Evolutionary conservation across 2,888 invertebrate species (phyloP), one percentile per base, ranked within the genome.

Genomic region (Limnephilus auricula): DNA sequence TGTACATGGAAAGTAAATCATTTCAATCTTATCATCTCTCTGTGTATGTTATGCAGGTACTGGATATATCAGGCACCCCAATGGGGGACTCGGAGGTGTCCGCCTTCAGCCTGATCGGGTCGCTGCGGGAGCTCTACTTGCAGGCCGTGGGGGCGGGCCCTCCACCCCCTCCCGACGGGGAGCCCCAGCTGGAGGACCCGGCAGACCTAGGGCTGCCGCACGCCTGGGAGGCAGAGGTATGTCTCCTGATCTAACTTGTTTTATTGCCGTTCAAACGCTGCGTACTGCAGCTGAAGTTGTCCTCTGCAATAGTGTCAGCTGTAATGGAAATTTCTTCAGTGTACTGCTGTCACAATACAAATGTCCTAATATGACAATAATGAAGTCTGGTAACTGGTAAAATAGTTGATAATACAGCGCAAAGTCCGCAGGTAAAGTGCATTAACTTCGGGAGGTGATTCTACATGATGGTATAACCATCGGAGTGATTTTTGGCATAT

Each of bases 11-110:
- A n/a, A n/a, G n/a, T n/a, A n/a, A n/a, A n/a, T 9, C 65, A 25
- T 34, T 78, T 32, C 13, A n/a, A n/a, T n/a, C n/a, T n/a, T n/a
- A 50, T 79, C 25, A 31, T 79, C 15, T 89, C n/a, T 25, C 25
- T 34, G 83, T 83, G 3, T 79, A 1, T 34, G 9, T 85, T 5
- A 86, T 37, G 6, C 93, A 96, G 96, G 92, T 94, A 0, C 87
- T 96, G 4, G 96, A 96, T 92, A 93, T 95, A 0, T 94, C 95
- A 13, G 95, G 95, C 0, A 95, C 95, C 0, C 95, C 95, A 0
- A 94, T 96, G 0, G 95, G 95, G 0, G 96, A 96, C 93, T 95
- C 95, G 0, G 96, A 96, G 90, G 95, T 96, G 50, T 95, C 95
- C 0, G 95, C 95, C 0, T 93, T 96, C 45, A 95, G 95, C 31